A percentile compares a stretch with the other conserved stretches of the same genome.
Conservation (phyloP, 2,888 invertebrate genomes). For the Gymnoscelis rufifasciata region DNA sequence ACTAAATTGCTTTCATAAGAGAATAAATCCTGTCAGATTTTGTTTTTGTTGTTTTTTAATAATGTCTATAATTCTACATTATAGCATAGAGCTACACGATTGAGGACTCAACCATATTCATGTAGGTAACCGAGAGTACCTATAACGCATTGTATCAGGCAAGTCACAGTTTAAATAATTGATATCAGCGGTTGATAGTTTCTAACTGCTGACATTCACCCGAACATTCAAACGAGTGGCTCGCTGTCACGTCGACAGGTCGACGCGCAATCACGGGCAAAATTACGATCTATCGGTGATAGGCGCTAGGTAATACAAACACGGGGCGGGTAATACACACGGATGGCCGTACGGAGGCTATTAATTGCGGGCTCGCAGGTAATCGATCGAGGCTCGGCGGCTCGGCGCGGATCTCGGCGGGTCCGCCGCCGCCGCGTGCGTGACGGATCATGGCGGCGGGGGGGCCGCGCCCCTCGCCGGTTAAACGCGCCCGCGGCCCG, state of each 20-base stretch:
- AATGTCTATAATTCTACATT: too few relatives aligned
- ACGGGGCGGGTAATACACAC: constrained; percentile 65
- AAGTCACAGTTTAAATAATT: background rate
- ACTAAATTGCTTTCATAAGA: too few relatives aligned
- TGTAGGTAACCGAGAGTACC: too few relatives aligned
- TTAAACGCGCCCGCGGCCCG: constrained; percentile 75
- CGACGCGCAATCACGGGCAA: constrained; percentile 35
- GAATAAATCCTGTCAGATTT: too few relatives aligned
- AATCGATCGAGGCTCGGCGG: constrained; percentile 58
- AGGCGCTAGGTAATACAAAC: constrained; percentile 48
- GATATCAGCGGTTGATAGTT: constrained; percentile 1
- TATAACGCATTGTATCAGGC: too few relatives aligned
- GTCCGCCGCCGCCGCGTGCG: constrained; percentile 54
- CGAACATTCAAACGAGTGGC: constrained; percentile 3
- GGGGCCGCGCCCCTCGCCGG: constrained; percentile 68
- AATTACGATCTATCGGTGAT: constrained; percentile 47
- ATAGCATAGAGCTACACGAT: too few relatives aligned
- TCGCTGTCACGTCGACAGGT: constrained; percentile 20
- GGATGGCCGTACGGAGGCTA: constrained; percentile 70
- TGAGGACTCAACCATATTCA: too few relatives aligned
- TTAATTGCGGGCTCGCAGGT: constrained; percentile 75
- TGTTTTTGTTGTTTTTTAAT: too few relatives aligned
- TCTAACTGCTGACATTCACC: constrained; percentile 10
- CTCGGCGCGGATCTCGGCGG: constrained; percentile 32
- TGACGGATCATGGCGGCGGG: constrained; percentile 77